These are phyloP conservation scores for Magallana ariakensis DNA, from an alignment of 1,140 invertebrate genomes.

Conservation along the genomic window DNA sequence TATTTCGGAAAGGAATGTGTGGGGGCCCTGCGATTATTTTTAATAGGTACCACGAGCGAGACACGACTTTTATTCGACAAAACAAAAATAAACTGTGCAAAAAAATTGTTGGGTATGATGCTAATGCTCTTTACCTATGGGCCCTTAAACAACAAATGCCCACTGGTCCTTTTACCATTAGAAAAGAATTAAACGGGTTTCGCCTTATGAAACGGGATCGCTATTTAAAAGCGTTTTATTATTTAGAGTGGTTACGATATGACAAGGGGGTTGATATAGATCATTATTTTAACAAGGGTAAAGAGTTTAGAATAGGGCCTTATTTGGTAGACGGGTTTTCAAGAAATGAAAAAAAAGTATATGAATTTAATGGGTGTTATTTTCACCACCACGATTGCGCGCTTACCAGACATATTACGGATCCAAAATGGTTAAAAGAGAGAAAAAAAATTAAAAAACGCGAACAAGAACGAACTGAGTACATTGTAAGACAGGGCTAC, in stretches of 20 bases:
- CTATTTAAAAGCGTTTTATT: slow-evolving; percentile 49
- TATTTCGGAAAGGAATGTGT: slow-evolving; percentile 37
- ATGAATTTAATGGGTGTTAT: slow-evolving; percentile 55
- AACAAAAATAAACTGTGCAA: slow-evolving; percentile 23
- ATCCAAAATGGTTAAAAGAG: background rate
- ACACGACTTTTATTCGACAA: slow-evolving; percentile 39
- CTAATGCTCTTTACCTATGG: slow-evolving; percentile 60
- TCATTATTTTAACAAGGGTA: background rate
- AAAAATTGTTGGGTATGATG: slow-evolving; percentile 57
- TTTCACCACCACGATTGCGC: slow-evolving; percentile 51
- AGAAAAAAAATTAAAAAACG: background rate
- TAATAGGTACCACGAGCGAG: slow-evolving; percentile 48
- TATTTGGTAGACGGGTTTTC: slow-evolving; percentile 51
- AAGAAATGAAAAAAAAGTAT: slow-evolving; percentile 8
- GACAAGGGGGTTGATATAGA: no score
- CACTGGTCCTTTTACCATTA: slow-evolving; percentile 49
- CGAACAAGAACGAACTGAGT: slow-evolving; percentile 5
- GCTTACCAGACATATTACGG: slow-evolving; percentile 33
- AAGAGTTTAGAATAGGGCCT: background rate
- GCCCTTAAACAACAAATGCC: slow-evolving; percentile 53
- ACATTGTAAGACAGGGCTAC: slow-evolving; percentile 19
- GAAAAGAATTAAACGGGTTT: slow-evolving; percentile 6
- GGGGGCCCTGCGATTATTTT: slow-evolving; percentile 59
- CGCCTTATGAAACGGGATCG: slow-evolving; percentile 22
- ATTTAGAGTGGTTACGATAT: slow-evolving; percentile 43